Evolutionary conservation across 2,113 vertebrate species (phyloP), one percentile per base, ranked within the genome.

Genomic region (Gymnobelideus leadbeateri): DNA sequence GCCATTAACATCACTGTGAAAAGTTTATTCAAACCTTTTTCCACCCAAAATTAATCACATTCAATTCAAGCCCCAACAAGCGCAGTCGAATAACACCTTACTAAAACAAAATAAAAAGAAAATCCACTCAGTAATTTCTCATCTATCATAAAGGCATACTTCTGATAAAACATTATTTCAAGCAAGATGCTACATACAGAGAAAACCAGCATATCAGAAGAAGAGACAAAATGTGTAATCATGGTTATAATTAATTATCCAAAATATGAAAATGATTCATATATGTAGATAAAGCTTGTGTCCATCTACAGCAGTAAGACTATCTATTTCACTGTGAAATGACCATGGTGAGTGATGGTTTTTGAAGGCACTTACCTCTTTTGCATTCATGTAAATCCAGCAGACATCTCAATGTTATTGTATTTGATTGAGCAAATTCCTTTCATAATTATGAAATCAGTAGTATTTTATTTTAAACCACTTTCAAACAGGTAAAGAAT

Each of bases 371-470:
- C n/a, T 84, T 84, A n/a, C 90, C 89, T 46, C 8, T 95, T 96
- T 68, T 94, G 12, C 47, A 94, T 14, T 57, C 26, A 8, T 89
- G 28, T 93, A 93, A 95, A 94, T 46, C 31, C 77, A 68, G 95
- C 91, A 37, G 68, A 68, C 94, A 93, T 51, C 11, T 51, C 23
- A 55, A 52, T 55, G 92, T 43, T 49, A 93, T 94, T 94, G 49
- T 84, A 47, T 92, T 96, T 54, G 94, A 93, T 92, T 95, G 25
- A 91, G 51, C 37, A n/a, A 92, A 91, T 31, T 91, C 89, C 77
- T 97, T 97, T 54, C 47, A 28, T 24, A 95, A 89, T 93, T 91
- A 21, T 90, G 92, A 95, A 97, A 93, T 91, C 92, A 53, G 46
- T 93, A 96, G 54, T 89, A 50, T 91, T 97, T 94, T 84, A 84